A percentile compares a stretch with the other conserved stretches of the same genome.
Evolutionary conservation across 2,113 vertebrate genomes (phyloP).

Genomic region (Caracal caracal): DNA sequence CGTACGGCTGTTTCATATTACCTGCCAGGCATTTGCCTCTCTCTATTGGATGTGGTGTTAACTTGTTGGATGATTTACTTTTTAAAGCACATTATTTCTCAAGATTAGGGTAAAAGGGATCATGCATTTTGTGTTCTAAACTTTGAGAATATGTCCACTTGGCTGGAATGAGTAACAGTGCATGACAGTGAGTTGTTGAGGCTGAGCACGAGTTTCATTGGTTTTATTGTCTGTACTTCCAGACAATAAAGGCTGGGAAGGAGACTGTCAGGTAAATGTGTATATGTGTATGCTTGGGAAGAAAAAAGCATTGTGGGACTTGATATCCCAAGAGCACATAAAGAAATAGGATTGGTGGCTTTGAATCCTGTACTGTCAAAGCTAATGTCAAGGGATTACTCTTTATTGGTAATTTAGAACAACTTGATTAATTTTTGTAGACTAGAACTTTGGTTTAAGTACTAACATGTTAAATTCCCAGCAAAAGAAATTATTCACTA

Average conservation of each 20-base stretch:
- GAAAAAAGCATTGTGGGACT: background rate
- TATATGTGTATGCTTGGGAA: background rate
- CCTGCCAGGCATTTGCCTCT: background rate
- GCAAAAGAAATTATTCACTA: background rate
- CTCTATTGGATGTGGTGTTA: background rate
- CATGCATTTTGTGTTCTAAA: background rate
- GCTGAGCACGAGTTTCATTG: background rate
- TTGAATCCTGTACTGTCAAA: background rate
- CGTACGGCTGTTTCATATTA: background rate
- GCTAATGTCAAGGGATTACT: background rate
- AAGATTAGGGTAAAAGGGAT: background rate
- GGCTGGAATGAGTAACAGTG: background rate
- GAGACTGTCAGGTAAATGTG: background rate
- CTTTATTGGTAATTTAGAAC: slow-evolving; percentile 9
- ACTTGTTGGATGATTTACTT: slow-evolving; percentile 26
- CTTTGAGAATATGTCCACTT: background rate
- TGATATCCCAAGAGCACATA: background rate
- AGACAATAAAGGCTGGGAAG: background rate
- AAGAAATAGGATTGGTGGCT: background rate
- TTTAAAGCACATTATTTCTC: slow-evolving; percentile 40
- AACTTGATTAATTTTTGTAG: background rate
- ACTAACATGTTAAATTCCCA: background rate
- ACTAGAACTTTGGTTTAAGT: background rate
- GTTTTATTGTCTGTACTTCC: background rate
- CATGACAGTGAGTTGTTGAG: background rate